phyloP scores from a whole-genome alignment of 2,113 vertebrate species.

The Sylvia atricapilla region DNA sequence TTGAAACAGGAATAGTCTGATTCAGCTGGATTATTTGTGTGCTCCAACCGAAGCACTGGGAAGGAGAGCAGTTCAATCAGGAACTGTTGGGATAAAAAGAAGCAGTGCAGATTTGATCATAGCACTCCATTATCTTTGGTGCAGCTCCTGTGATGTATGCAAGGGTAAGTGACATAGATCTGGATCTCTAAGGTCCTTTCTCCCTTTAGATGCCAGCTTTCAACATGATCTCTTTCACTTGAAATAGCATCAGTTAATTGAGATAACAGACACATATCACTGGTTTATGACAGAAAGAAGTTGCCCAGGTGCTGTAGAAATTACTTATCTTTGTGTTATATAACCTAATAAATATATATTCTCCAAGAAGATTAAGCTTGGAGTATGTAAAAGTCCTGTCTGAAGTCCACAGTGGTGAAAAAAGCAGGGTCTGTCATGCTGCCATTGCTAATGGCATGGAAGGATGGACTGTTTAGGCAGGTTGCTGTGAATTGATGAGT shows the following conservation, averaged over 20 bases:
- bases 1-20: neutral
- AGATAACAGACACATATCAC: neutral
- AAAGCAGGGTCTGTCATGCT: neutral
- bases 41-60: neutral
- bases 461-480: neutral
- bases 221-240: neutral
- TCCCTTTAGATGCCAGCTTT: neutral
- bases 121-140: neutral
- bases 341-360: neutral
- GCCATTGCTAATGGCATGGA: neutral
- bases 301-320: neutral
- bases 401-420: neutral
- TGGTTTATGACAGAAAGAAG: neutral
- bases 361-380: neutral
- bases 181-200: neutral
- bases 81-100: neutral
- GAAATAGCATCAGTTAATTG: neutral
- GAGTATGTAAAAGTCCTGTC: neutral
- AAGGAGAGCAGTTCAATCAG: neutral
- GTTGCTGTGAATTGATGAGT: neutral
- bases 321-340: neutral
- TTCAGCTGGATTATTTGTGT: neutral
- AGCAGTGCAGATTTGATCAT: neutral
- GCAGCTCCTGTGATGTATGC: neutral
- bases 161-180: neutral